These are phyloP conservation scores for Herminia tarsipennalis DNA, from an alignment of 2,888 invertebrate species.

Conservation along the genomic window DNA sequence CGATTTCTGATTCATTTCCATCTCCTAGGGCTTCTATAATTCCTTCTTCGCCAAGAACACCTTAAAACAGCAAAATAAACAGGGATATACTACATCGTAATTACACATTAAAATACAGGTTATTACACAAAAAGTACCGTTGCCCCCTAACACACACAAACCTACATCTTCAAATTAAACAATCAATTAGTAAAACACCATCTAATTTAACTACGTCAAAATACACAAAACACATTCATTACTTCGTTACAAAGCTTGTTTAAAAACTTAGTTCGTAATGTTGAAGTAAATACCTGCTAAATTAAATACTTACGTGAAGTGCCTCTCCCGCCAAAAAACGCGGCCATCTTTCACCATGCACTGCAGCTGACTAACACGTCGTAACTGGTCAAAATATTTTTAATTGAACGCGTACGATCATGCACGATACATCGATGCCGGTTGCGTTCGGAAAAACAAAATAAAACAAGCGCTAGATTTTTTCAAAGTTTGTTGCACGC, in stretches of 20 bases:
- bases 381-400: neutral
- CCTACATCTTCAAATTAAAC: too few relatives aligned
- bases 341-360: neutral
- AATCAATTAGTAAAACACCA: too few relatives aligned
- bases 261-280: neutral
- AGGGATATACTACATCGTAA: too few relatives aligned
- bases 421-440: neutral
- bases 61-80: too few relatives aligned
- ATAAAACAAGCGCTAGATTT: neutral
- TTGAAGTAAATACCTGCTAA: neutral
- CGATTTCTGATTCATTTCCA: too few relatives aligned
- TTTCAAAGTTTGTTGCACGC: neutral
- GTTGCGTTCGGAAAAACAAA: neutral
- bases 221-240: neutral
- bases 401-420: neutral
- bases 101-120: too few relatives aligned
- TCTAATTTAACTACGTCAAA: neutral
- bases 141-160: too few relatives aligned
- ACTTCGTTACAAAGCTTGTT: neutral
- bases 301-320: conserved; percentile 3
- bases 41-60: too few relatives aligned
- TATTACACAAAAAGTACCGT: too few relatives aligned
- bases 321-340: conserved; percentile 1
- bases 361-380: conserved; percentile 3
- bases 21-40: too few relatives aligned